A percentile compares a stretch with the other conserved stretches of the same genome.
These are phyloP conservation scores for Mellilla xanthometata DNA, from an alignment of 2,888 invertebrate species.

Conservation along the genomic window DNA sequence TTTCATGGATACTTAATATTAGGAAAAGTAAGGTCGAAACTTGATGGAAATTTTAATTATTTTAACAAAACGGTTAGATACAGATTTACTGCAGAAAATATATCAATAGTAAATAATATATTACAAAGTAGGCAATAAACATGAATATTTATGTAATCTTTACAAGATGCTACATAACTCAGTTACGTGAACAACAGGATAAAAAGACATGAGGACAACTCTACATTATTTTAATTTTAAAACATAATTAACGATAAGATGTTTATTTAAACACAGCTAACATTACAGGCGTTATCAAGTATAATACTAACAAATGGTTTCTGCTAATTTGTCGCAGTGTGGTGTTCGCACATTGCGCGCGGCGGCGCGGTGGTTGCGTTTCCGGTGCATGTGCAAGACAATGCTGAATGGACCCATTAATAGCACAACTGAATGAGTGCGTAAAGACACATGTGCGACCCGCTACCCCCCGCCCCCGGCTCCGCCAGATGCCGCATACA, in stretches of 20 bases:
- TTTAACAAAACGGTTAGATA: too few relatives aligned
- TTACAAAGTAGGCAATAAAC: too few relatives aligned
- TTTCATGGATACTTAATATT: too few relatives aligned
- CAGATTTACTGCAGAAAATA: too few relatives aligned
- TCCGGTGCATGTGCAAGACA: conserved; percentile 80
- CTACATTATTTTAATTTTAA: too few relatives aligned
- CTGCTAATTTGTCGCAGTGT: conserved; percentile 65
- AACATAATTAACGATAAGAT: too few relatives aligned
- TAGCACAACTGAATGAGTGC: conserved; percentile 76
- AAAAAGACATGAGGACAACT: too few relatives aligned
- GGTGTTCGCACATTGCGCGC: conserved; percentile 28
- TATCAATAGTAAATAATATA: too few relatives aligned
- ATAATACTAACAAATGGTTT: conserved; percentile 46
- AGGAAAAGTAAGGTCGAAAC: too few relatives aligned
- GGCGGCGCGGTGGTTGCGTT: conserved; percentile 42
- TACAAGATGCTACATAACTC: too few relatives aligned
- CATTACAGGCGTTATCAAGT: conserved; percentile 14
- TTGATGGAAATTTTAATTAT: too few relatives aligned
- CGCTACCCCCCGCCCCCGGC: conserved; percentile 46
- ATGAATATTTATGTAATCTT: too few relatives aligned
- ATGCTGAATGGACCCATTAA: conserved; percentile 78
- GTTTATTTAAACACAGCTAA: conserved; percentile 1
- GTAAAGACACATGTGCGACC: conserved; percentile 70
- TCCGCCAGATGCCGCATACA: conserved; percentile 59
- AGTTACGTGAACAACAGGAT: conserved; percentile 7